phyloP scores from a whole-genome alignment of 1,140 invertebrate species.

The Plectrocnemia conspersa region DNA sequence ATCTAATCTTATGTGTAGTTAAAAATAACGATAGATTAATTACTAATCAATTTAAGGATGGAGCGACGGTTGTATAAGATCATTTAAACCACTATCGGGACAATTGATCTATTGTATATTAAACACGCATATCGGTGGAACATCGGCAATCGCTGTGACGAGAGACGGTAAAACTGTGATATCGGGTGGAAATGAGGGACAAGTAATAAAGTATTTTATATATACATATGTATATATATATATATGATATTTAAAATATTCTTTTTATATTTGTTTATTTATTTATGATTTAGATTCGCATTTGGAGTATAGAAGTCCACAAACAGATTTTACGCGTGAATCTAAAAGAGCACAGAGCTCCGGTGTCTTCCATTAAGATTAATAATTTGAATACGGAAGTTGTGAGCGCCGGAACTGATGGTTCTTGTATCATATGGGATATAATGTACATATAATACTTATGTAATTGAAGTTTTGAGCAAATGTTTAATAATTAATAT shows the following conservation, averaged over 20 bases:
- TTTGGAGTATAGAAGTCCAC: slow-evolving; percentile 66
- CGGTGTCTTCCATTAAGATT: slow-evolving; percentile 76
- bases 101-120: slow-evolving; percentile 72
- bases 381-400: slow-evolving; percentile 71
- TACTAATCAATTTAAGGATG: slow-evolving; percentile 53
- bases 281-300: slow-evolving; percentile 57
- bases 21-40: slow-evolving; percentile 3
- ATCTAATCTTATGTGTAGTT: neutral
- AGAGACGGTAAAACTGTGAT: slow-evolving; percentile 68
- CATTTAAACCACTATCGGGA: slow-evolving; percentile 79
- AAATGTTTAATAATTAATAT: neutral
- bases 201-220: slow-evolving; percentile 51
- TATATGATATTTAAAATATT: neutral
- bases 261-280: neutral
- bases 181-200: slow-evolving; percentile 83
- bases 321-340: slow-evolving; percentile 62
- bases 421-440: slow-evolving; percentile 90
- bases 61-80: slow-evolving; percentile 84
- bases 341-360: slow-evolving; percentile 85
- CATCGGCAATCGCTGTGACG: slow-evolving; percentile 71
- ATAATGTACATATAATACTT: slow-evolving; percentile 53
- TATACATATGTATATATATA: neutral
- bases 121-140: slow-evolving; percentile 83
- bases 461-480: neutral
- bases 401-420: slow-evolving; percentile 82